Percentiles rank a stretch among this genome's conserved stretches.
Conservation (phyloP, 2,888 invertebrate genomes). For the Lasioglossum vierecki region DNA sequence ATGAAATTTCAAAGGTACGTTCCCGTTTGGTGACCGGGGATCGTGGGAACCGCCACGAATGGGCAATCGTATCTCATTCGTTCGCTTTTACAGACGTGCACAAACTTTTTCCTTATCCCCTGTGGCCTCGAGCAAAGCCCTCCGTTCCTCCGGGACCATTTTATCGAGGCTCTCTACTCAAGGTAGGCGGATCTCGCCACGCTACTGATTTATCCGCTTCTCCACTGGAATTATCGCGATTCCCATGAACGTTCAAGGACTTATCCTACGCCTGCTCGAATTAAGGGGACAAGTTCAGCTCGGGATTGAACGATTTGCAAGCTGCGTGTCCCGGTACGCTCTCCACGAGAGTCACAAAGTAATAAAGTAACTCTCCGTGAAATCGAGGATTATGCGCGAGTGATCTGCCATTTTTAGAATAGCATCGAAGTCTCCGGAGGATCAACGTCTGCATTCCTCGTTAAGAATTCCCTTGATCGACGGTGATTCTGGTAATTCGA, state of each 20-base stretch:
- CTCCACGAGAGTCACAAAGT: neutral
- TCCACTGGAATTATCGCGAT: neutral
- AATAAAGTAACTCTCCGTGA: neutral
- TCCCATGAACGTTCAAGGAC: neutral
- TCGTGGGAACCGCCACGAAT: slow-evolving; percentile 28
- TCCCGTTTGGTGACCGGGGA: slow-evolving; percentile 26
- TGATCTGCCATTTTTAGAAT: neutral
- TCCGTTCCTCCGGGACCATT: neutral
- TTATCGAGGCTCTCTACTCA: neutral
- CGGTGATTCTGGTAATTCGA: neutral
- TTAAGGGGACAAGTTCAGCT: neutral
- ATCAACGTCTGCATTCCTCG: neutral
- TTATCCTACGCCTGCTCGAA: neutral
- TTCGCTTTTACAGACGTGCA: slow-evolving; percentile 15
- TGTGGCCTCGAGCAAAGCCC: neutral
- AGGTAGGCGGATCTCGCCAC: neutral
- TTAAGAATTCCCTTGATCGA: neutral
- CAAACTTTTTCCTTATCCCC: slow-evolving; percentile 10
- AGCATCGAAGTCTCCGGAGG: neutral
- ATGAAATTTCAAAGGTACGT: slow-evolving; percentile 36
- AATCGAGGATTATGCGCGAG: neutral
- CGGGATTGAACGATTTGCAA: neutral
- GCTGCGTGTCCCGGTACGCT: neutral
- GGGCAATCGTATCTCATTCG: slow-evolving; percentile 17
- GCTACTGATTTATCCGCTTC: neutral